Percentiles rank a stretch among this genome's conserved stretches.
Evolutionary conservation across 2,888 invertebrate species (phyloP).

Genomic region (Pterobdella sp.): DNA sequence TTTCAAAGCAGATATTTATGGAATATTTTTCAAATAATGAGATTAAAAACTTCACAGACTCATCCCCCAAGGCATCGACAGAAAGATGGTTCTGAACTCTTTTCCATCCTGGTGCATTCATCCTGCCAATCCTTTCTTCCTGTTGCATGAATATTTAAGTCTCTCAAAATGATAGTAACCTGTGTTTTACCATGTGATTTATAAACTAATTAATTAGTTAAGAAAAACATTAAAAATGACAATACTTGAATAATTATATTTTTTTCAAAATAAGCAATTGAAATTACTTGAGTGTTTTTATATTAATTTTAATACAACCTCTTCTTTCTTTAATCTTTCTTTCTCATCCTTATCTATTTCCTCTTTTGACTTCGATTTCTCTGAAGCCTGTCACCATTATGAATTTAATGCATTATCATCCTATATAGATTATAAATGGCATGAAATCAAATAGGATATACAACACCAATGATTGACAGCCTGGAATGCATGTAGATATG

Average conservation of each 20-base stretch:
- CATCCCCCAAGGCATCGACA: not conserved
- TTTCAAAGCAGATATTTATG: no score
- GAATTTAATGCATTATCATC: not conserved
- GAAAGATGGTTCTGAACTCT: not conserved
- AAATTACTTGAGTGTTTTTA: not conserved
- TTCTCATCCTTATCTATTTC: not conserved
- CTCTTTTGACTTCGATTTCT: conserved; percentile 2
- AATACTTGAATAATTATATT: not conserved
- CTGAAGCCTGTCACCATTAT: not conserved
- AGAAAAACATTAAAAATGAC: not conserved
- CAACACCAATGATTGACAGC: no score
- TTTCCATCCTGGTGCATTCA: not conserved
- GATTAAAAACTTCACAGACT: no score
- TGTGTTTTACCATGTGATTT: not conserved
- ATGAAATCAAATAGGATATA: no score
- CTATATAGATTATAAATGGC: no score
- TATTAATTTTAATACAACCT: not conserved
- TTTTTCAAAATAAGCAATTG: not conserved
- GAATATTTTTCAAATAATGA: no score
- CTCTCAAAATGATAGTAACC: not conserved
- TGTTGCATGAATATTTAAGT: not conserved
- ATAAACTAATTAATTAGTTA: not conserved
- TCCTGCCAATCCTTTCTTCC: not conserved
- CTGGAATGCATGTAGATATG: no score
- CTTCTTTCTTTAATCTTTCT: not conserved